Evolutionary conservation across 2,113 vertebrate genomes (phyloP), one percentile per base, ranked within the genome.

Genomic region (Oreochromis tanganicae): DNA sequence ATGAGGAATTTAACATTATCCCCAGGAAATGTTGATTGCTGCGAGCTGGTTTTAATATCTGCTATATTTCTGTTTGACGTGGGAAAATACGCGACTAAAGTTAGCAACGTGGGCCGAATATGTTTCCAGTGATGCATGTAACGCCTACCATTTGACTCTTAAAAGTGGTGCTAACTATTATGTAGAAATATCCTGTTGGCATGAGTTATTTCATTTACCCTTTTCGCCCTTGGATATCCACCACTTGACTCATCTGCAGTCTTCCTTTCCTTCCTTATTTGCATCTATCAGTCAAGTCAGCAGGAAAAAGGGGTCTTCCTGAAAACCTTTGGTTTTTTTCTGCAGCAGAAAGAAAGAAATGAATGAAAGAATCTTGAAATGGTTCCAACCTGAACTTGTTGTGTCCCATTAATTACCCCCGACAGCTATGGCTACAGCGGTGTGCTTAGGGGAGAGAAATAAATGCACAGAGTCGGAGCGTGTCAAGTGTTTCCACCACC

Each of bases 401-500:
- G 71, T 48, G 52, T 38, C 7, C 24, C 10, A 13, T 84, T 82
- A 41, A 55, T 87, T 84, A 89, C 78, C 80, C 50, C 32, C 48
- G 14, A 73, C 83, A 63, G 57, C 66, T 27, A 48, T 16, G 34
- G 57, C 82, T 13, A 19, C 24, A 19, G 59, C 2, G 5, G n/a
- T 29, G 2, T 3, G 24, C 41, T 85, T 6, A 9, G 46, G 55
- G 81, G 41, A 46, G 27, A 57, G 21, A 73, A 29, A 80, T 13
- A 29, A 34, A 57, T 57, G 41, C 78, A 87, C 6, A 16, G 73
- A 92, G 81, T 87, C 83, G 50, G 57, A 80, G 57, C 82, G 82
- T 88, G 85, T 91, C 87, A 89, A 89, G 87, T 91, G 85, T 92
- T 83, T 75, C 12, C 79, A 54, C 55, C 73, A 43, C 59, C 83